Evolutionary conservation across 2,888 invertebrate species (phyloP).

Genomic region (Drepanosiphum platanoidis): DNA sequence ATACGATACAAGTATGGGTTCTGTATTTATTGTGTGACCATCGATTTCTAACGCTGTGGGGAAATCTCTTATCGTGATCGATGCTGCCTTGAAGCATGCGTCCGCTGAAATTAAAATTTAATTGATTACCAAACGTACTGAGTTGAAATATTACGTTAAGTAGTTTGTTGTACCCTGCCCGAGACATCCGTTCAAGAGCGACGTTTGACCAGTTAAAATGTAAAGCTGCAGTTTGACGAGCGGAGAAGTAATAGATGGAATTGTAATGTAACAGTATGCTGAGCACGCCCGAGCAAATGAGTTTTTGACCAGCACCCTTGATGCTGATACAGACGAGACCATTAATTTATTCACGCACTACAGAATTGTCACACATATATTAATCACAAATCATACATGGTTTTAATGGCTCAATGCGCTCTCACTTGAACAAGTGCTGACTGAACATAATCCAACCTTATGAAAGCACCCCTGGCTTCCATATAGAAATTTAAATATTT

Average conservation of each 20-base stretch:
- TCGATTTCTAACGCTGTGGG: constrained; percentile 78
- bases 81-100: constrained; percentile 90
- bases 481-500: constrained; percentile 93
- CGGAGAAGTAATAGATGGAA: constrained; percentile 90
- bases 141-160: not conserved
- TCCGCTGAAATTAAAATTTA: constrained; percentile 75
- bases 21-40: constrained; percentile 78
- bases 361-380: constrained; percentile 64
- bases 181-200: constrained; percentile 87
- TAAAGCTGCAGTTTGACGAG: constrained; percentile 84
- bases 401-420: not conserved
- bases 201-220: constrained; percentile 87
- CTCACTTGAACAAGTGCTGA: constrained; percentile 85
- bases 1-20: constrained; percentile 77
- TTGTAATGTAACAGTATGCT: constrained; percentile 94
- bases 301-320: constrained; percentile 81
- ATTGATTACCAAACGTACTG: not conserved
- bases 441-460: constrained; percentile 88
- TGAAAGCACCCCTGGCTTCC: constrained; percentile 88
- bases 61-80: constrained; percentile 82
- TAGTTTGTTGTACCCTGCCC: constrained; percentile 78
- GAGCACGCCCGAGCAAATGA: constrained; percentile 92
- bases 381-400: not conserved
- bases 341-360: constrained; percentile 85
- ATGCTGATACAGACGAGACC: constrained; percentile 75